Conservation (phyloP, 2,888 invertebrate genomes). For the Aproaerema taeniolella region DNA sequence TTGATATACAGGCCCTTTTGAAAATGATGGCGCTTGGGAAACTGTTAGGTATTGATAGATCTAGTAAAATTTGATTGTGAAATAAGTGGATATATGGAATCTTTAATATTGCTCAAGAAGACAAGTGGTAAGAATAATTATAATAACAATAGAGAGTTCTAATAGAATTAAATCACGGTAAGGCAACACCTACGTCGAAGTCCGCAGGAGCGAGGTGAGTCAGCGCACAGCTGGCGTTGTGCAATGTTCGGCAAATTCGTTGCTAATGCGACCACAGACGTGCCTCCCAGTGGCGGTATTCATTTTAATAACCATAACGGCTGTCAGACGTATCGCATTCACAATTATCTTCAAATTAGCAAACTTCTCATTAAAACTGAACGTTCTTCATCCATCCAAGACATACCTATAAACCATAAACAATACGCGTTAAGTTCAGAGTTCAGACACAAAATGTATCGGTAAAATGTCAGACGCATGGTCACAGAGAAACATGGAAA, state of each 20-base stretch:
- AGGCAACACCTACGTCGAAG: constrained; percentile 43
- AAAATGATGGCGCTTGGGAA: too few species aligned
- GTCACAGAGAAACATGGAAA: constrained; percentile 26
- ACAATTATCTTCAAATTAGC: neutral
- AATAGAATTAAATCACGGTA: constrained; percentile 30
- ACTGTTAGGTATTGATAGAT: too few species aligned
- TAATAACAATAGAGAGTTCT: constrained; percentile 29
- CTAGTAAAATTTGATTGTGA: too few species aligned
- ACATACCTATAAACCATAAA: neutral
- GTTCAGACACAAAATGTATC: constrained; percentile 10
- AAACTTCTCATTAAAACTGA: neutral
- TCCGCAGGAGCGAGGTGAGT: too few species aligned
- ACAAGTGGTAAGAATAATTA: too few species aligned
- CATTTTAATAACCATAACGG: constrained; percentile 7
- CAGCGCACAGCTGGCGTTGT: constrained; percentile 60
- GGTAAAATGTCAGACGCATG: constrained; percentile 19
- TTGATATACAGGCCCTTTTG: too few species aligned
- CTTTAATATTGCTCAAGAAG: too few species aligned
- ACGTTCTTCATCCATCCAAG: constrained; percentile 1
- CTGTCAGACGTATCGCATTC: neutral
- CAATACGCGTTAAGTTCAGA: neutral
- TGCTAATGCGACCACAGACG: constrained; percentile 5
- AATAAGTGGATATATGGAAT: too few species aligned
- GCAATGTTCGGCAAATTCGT: constrained; percentile 27
- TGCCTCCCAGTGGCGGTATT: constrained; percentile 6